Evolutionary conservation across 1,140 invertebrate genomes (phyloP).

Genomic region (Zaprionus inermis): DNA sequence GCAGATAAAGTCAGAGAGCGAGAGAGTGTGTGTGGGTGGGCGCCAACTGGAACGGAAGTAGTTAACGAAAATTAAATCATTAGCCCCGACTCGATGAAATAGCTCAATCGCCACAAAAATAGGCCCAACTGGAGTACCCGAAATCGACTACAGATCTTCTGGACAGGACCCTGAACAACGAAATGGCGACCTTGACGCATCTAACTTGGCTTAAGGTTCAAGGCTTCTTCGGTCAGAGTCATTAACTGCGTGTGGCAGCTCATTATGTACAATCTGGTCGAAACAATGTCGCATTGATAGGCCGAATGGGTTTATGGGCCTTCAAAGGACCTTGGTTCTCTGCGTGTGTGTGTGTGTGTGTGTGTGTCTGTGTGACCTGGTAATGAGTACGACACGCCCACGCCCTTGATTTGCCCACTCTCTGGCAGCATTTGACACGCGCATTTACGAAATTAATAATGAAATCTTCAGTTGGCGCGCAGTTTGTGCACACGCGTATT

Average conservation of each 20-base stretch:
- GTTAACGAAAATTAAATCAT: slow-evolving; percentile 65
- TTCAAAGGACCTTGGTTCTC: slow-evolving; percentile 54
- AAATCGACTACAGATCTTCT: not conserved
- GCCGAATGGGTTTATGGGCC: slow-evolving; percentile 55
- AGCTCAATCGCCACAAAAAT: slow-evolving; percentile 60
- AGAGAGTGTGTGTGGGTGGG: slow-evolving; percentile 10
- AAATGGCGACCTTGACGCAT: slow-evolving; percentile 33
- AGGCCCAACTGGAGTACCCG: not conserved
- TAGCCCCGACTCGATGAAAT: slow-evolving; percentile 41
- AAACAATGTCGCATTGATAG: slow-evolving; percentile 70
- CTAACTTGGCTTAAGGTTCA: slow-evolving; percentile 55
- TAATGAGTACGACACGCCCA: slow-evolving; percentile 56
- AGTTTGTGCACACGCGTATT: slow-evolving; percentile 46
- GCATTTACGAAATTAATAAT: slow-evolving; percentile 80
- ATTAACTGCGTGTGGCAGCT: slow-evolving; percentile 84
- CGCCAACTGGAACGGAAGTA: slow-evolving; percentile 61
- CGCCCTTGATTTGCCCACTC: slow-evolving; percentile 64
- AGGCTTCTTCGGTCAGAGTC: slow-evolving; percentile 46
- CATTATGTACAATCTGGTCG: slow-evolving; percentile 72
- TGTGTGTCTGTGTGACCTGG: not conserved
- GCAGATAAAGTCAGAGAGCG: not conserved
- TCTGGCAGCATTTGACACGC: slow-evolving; percentile 73
- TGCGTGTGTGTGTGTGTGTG: too few species aligned
- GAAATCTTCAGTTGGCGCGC: slow-evolving; percentile 40
- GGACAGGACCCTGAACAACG: slow-evolving; percentile 9